These are phyloP conservation scores for Campylorhamphus procurvoides DNA, from an alignment of 2,113 vertebrate genomes.

Conservation along the genomic window DNA sequence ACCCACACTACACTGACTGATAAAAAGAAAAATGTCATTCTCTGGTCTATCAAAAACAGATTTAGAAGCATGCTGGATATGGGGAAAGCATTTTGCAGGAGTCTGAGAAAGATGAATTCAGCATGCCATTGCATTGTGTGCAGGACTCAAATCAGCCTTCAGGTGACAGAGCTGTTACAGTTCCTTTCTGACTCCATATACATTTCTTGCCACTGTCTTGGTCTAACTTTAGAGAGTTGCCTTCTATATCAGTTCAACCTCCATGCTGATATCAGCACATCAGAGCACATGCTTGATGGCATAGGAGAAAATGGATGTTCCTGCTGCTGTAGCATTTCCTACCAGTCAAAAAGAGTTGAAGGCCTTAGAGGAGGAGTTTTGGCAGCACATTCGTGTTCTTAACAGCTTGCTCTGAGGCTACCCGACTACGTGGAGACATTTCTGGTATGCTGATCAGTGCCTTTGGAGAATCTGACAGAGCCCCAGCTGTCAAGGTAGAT, in stretches of 20 bases:
- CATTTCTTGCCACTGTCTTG: neutral
- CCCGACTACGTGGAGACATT: neutral
- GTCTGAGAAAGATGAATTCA: neutral
- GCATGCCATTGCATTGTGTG: neutral
- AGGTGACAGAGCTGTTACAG: neutral
- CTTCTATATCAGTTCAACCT: neutral
- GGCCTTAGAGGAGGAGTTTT: constrained; percentile 6
- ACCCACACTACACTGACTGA: neutral
- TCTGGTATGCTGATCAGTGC: neutral
- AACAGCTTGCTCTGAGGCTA: neutral
- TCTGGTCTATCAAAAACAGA: neutral
- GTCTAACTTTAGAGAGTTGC: neutral
- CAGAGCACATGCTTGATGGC: neutral
- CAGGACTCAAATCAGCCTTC: neutral
- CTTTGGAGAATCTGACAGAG: constrained; percentile 8
- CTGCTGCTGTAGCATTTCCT: neutral
- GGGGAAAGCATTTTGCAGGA: neutral
- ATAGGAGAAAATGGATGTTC: neutral
- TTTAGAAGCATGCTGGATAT: neutral
- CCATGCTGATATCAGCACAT: neutral
- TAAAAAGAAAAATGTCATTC: neutral
- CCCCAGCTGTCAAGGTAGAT: constrained; percentile 27
- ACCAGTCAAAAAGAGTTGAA: neutral
- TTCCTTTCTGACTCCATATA: neutral
- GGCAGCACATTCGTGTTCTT: neutral